Conservation (phyloP, 2,113 vertebrate genomes). For the Gymnobelideus leadbeateri region DNA sequence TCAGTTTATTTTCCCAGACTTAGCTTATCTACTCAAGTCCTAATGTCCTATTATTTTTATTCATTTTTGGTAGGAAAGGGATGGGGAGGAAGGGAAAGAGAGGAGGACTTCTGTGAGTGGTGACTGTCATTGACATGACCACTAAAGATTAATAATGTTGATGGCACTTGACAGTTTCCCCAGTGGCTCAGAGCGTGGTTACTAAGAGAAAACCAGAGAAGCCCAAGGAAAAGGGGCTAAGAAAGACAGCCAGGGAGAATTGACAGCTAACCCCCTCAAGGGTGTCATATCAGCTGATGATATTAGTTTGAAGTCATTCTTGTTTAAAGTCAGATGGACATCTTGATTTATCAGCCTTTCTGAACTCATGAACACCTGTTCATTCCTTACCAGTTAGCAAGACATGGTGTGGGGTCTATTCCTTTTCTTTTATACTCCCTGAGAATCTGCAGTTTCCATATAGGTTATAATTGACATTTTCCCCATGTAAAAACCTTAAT, state of each 20-base stretch:
- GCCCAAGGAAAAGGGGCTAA: constrained; percentile 50
- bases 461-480: background rate
- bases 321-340: constrained; percentile 36
- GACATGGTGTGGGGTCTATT: background rate
- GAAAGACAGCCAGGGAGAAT: constrained; percentile 64
- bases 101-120: constrained; percentile 65
- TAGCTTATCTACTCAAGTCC: constrained; percentile 40
- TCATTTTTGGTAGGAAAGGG: constrained; percentile 43
- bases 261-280: constrained; percentile 6
- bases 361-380: background rate
- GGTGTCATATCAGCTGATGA: constrained; percentile 20
- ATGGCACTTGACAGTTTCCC: constrained; percentile 60
- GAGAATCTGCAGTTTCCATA: background rate
- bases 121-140: constrained; percentile 69
- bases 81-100: background rate
- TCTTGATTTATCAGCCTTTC: background rate
- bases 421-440: background rate
- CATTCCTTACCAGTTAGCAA: background rate
- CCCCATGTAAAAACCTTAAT: background rate
- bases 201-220: constrained; percentile 64
- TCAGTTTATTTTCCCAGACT: constrained; percentile 74
- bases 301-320: constrained; percentile 43
- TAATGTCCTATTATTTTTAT: constrained; percentile 64
- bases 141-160: constrained; percentile 68
- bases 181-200: constrained; percentile 47